Evolutionary conservation across 2,888 invertebrate species (phyloP), one percentile per base, ranked within the genome.

Genomic region (Gibbula magus): DNA sequence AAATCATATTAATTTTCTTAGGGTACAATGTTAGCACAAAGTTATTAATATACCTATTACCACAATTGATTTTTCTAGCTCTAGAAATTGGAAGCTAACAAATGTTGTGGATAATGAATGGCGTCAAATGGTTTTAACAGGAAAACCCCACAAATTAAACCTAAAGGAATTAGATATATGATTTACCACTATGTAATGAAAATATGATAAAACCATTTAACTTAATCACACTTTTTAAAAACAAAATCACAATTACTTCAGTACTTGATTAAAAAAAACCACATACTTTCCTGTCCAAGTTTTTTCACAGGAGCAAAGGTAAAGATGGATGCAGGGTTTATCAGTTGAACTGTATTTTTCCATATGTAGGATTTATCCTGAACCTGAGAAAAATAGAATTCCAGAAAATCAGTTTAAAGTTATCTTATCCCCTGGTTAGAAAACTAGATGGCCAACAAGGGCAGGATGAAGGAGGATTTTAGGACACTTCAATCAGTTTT

Each of bases 251-350:
- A 10, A 61, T 61, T 22, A 20, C 25, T 25, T 5, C 61, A 61
- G 10, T 29, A 25, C 53, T 53, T 16, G 22, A 25, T 8, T 35
- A 56, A 22, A 54, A 20, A 16, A 25, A 10, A 20, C 1, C 0
- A 74, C 80, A 67, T 75, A 89, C 90, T 88, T 86, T 82, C 81
- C 10, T 61, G 20, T 29, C 86, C 83, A 18, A 88, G 56, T 20
- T 86, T 86, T 91, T 95, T 94, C 16, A 97, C 96, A 77, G 96
- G 95, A 91, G 93, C 94, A 91, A 94, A 95, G 82, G 95, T 94
- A 91, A 94, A 95, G 85, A 95, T 89, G 81, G 94, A 94, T 0
- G 93, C 82, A 3, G 95, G 94, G 90, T 95, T 95, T 77, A 96
- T 94, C 86, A 95, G 95, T 81, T 95, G 93, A 84, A 95, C 92